Conservation (phyloP, 2,797 vertebrate genomes). For the Astyanax mexicanus region DNA sequence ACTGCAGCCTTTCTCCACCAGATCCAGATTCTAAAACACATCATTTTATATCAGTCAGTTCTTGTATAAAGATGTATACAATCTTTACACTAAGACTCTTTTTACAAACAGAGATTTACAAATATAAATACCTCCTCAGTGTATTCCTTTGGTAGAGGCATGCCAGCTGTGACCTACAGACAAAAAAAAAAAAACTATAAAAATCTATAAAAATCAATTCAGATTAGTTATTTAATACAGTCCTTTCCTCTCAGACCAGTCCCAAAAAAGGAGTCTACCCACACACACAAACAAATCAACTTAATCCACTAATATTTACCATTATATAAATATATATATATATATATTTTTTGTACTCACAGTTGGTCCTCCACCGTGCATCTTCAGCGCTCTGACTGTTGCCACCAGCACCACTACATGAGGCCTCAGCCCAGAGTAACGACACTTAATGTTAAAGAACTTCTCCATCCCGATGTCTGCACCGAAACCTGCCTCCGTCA, state of each 20-base stretch:
- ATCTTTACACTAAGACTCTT: no score
- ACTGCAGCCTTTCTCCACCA: constrained; percentile 91
- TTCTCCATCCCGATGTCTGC: constrained; percentile 99
- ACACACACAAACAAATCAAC: no score
- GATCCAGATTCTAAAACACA: constrained; percentile 88
- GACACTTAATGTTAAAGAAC: constrained; percentile 98
- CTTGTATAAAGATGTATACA: no score
- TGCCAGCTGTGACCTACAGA: constrained; percentile 90
- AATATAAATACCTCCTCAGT: constrained; percentile 85
- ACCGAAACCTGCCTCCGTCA: constrained; percentile 97
- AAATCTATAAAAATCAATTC: neutral
- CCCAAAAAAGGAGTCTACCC: no score
- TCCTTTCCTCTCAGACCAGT: neutral
- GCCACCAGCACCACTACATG: constrained; percentile 96
- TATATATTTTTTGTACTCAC: constrained; percentile 82
- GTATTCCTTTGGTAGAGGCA: constrained; percentile 93
- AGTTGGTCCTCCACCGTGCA: constrained; percentile 95
- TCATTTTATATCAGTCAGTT: no score
- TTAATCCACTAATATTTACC: no score
- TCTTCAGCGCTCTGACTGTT: constrained; percentile 95
- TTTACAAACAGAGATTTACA: neutral
- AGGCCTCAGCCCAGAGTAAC: constrained; percentile 92
- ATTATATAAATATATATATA: no score
- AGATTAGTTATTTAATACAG: no score
- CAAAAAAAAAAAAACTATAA: constrained; percentile 29